These are phyloP conservation scores for Chascanopsetta lugubris DNA, from an alignment of 2,113 vertebrate genomes.

Conservation along the genomic window DNA sequence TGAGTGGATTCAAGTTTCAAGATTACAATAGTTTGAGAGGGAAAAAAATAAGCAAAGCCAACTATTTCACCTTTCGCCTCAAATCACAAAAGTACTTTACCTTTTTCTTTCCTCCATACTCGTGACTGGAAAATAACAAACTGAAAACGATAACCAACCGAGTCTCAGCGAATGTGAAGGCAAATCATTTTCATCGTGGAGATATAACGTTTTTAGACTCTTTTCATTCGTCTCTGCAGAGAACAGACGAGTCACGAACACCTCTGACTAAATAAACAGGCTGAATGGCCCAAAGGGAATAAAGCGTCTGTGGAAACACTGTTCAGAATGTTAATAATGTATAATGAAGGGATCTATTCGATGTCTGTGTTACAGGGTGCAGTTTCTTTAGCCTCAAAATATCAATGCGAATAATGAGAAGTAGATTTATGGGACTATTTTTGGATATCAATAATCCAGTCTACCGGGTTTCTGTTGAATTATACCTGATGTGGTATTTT, in stretches of 20 bases:
- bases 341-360: conserved; percentile 2
- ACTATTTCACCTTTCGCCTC: neutral
- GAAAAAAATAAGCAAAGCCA: neutral
- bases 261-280: neutral
- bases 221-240: conserved; percentile 13
- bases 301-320: neutral
- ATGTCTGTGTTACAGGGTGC: neutral
- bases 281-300: neutral
- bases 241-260: neutral
- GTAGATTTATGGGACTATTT: neutral
- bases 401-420: too few relatives aligned
- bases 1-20: neutral
- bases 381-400: neutral
- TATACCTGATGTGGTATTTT: conserved; percentile 97
- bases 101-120: neutral
- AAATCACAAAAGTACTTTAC: neutral
- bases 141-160: conserved; percentile 14
- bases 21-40: neutral
- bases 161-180: conserved; percentile 1
- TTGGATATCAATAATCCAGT: neutral
- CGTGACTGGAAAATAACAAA: neutral
- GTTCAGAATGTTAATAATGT: neutral
- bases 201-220: neutral
- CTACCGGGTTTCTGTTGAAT: neutral
- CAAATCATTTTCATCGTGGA: neutral